A percentile compares a stretch with the other conserved stretches of the same genome.
These are phyloP conservation scores for Austrofundulus limnaeus DNA, from an alignment of 2,113 vertebrate species.

Conservation along the genomic window DNA sequence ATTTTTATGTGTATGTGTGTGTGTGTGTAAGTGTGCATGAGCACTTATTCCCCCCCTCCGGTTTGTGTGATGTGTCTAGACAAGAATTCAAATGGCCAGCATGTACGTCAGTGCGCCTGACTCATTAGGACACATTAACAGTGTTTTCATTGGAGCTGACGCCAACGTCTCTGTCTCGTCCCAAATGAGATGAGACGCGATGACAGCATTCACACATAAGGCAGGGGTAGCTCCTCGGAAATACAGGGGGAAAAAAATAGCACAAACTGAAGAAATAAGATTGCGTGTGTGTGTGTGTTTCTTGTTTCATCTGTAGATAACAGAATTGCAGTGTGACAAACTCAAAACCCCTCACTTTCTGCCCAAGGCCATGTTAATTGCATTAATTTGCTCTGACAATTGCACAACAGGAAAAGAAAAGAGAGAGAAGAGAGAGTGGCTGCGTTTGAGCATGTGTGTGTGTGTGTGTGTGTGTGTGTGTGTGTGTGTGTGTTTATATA, in stretches of 20 bases:
- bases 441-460: slow-evolving; percentile 12
- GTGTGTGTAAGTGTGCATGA: not conserved
- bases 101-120: slow-evolving; percentile 54
- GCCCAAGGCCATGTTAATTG: slow-evolving; percentile 80
- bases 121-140: slow-evolving; percentile 72
- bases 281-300: slow-evolving; percentile 33
- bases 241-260: slow-evolving; percentile 52
- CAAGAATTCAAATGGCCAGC: slow-evolving; percentile 51
- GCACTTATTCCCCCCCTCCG: not conserved
- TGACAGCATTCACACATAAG: slow-evolving; percentile 53
- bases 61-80: slow-evolving; percentile 47
- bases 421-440: slow-evolving; percentile 58
- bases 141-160: slow-evolving; percentile 66
- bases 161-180: slow-evolving; percentile 60
- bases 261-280: slow-evolving; percentile 63
- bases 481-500: slow-evolving; percentile 67
- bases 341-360: slow-evolving; percentile 70
- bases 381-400: slow-evolving; percentile 78
- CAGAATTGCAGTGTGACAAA: slow-evolving; percentile 81
- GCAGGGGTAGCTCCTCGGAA: slow-evolving; percentile 61
- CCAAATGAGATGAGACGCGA: slow-evolving; percentile 50
- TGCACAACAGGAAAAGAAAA: slow-evolving; percentile 73
- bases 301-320: slow-evolving; percentile 80
- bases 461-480: slow-evolving; percentile 57
- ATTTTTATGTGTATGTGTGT: not conserved